These are phyloP conservation scores for Synaphobranchus kaupii DNA, from an alignment of 2,797 vertebrate genomes.

Conservation along the genomic window DNA sequence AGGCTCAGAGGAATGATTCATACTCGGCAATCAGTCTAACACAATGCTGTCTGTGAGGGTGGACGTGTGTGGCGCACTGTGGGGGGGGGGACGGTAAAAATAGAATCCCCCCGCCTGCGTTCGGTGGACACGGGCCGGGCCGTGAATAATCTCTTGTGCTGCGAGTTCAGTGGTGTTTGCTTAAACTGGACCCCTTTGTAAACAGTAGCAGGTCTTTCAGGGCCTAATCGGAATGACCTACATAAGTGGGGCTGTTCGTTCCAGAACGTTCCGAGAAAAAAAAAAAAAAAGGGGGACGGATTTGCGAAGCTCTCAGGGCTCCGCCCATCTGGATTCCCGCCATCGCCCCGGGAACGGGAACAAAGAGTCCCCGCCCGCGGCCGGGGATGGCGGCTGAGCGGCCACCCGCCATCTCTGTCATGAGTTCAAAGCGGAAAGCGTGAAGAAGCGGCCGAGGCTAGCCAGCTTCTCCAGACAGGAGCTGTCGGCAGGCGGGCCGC, in stretches of 20 bases:
- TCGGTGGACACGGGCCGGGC: conserved; percentile 14
- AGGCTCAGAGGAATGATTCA: not conserved
- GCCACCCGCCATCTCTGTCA: not conserved
- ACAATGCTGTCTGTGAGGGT: not conserved
- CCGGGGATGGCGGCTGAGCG: not conserved
- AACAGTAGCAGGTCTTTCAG: conserved; percentile 3
- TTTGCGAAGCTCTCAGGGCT: conserved; percentile 21
- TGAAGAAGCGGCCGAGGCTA: not conserved
- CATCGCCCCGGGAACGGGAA: conserved; percentile 25
- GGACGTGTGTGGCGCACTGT: not conserved
- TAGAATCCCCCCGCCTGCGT: conserved; percentile 20
- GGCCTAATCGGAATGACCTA: conserved; percentile 32
- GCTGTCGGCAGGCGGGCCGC: not conserved
- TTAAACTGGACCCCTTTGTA: conserved; percentile 20
- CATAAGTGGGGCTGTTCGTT: conserved; percentile 15
- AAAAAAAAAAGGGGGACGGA: conserved; percentile 8
- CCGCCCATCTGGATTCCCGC: conserved; percentile 32
- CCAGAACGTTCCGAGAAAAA: not conserved
- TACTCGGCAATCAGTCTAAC: not conserved
- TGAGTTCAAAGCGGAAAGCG: not conserved
- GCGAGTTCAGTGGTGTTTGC: conserved; percentile 25
- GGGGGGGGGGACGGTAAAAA: conserved; percentile 25
- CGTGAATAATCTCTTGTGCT: conserved; percentile 32
- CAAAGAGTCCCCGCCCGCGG: not conserved
- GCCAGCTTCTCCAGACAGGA: not conserved